A percentile compares a stretch with the other conserved stretches of the same genome.
These are phyloP conservation scores for Caerostris darwini DNA, from an alignment of 1,140 invertebrate genomes.

Conservation along the genomic window DNA sequence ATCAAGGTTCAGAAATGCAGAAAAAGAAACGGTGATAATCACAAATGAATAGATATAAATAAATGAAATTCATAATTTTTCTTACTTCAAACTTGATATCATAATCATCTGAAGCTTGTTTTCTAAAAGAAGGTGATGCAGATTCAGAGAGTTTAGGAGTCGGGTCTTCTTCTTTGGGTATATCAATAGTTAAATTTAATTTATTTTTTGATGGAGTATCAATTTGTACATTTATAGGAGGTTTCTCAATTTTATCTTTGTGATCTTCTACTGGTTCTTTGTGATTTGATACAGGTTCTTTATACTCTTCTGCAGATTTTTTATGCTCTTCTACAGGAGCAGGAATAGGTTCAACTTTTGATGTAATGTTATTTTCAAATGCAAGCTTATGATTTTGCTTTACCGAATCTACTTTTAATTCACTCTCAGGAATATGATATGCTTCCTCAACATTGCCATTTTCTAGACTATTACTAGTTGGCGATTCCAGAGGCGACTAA, in stretches of 20 bases:
- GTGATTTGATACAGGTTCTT: neutral
- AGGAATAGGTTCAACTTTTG: neutral
- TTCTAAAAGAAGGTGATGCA: slow-evolving; percentile 54
- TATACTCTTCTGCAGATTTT: neutral
- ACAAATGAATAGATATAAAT: no score
- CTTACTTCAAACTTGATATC: slow-evolving; percentile 75
- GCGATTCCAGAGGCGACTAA: neutral
- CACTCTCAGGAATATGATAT: neutral
- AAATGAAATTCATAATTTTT: neutral
- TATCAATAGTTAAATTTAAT: slow-evolving; percentile 72
- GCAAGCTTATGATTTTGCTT: slow-evolving; percentile 30
- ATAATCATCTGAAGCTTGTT: slow-evolving; percentile 57
- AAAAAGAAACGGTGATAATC: no score
- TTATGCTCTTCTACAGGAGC: neutral
- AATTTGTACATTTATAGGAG: neutral
- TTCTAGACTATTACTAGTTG: slow-evolving; percentile 33
- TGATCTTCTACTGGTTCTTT: neutral
- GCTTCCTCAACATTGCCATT: slow-evolving; percentile 44
- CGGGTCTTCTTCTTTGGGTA: slow-evolving; percentile 65
- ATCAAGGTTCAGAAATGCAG: no score
- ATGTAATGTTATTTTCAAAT: slow-evolving; percentile 5
- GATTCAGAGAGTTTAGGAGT: neutral
- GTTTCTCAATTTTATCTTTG: neutral
- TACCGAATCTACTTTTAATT: neutral
- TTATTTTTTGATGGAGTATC: slow-evolving; percentile 70